phyloP scores from a whole-genome alignment of 2,113 vertebrate species.

The Antennarius striatus region DNA sequence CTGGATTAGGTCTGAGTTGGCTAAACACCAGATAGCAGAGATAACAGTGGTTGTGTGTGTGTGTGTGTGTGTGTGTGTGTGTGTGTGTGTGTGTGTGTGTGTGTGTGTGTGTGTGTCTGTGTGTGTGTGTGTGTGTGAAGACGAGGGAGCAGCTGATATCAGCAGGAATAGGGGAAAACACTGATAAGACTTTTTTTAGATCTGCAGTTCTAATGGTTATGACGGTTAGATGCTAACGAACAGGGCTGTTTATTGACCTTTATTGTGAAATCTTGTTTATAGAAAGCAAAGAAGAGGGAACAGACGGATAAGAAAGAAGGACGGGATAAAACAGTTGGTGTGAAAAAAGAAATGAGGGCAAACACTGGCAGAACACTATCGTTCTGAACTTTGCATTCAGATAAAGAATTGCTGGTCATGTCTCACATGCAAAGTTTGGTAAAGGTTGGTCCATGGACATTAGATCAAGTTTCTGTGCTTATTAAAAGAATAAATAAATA shows the following conservation, averaged over 20 bases:
- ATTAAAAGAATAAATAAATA: too few relatives aligned
- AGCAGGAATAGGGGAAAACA: conserved; percentile 68
- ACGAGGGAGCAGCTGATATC: conserved; percentile 62
- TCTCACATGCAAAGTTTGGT: too few relatives aligned
- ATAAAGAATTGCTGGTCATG: too few relatives aligned
- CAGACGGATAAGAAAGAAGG: background rate
- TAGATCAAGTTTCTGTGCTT: too few relatives aligned
- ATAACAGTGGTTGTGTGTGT: conserved; percentile 56
- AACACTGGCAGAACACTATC: too few relatives aligned
- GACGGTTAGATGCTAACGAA: conserved; percentile 54
- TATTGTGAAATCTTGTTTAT: conserved; percentile 51
- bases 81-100: conserved; percentile 13
- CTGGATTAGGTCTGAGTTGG: conserved; percentile 75
- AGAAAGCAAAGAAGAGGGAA: conserved; percentile 34
- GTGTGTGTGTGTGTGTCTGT: conserved; percentile 10
- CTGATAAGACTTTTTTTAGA: conserved; percentile 63
- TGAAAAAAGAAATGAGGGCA: too few relatives aligned
- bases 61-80: conserved; percentile 21
- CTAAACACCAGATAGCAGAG: conserved; percentile 75
- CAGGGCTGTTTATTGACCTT: conserved; percentile 36
- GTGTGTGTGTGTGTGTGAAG: conserved; percentile 1
- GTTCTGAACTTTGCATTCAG: too few relatives aligned
- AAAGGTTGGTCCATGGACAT: too few relatives aligned
- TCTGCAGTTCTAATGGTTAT: conserved; percentile 53
- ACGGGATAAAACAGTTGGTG: background rate